phyloP scores from a whole-genome alignment of 92 coral and sea anemone genomes.

The Zoanthus solanderi region DNA sequence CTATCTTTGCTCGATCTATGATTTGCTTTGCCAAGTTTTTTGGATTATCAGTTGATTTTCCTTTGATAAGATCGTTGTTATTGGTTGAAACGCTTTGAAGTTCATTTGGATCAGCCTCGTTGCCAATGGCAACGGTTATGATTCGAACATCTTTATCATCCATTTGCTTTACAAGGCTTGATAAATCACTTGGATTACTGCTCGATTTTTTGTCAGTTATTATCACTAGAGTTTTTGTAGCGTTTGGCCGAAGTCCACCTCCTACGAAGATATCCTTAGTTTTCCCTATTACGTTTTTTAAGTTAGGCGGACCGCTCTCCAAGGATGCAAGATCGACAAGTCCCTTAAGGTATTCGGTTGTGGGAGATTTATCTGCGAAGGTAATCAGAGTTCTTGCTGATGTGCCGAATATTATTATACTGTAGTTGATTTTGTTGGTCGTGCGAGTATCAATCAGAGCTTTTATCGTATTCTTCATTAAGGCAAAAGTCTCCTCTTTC shows the following conservation, averaged over 20 bases:
- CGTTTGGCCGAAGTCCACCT: constrained; percentile 76
- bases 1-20: constrained; percentile 56
- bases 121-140: constrained; percentile 75
- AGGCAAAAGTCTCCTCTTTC: constrained; percentile 65
- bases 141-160: constrained; percentile 57
- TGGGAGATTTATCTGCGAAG: constrained; percentile 44
- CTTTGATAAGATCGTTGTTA: constrained; percentile 52
- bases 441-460: constrained; percentile 73
- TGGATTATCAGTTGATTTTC: constrained; percentile 48
- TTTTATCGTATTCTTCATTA: constrained; percentile 78
- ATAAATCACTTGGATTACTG: constrained; percentile 39
- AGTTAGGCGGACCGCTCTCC: constrained; percentile 39
- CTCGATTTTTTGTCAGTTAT: constrained; percentile 54
- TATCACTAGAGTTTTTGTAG: constrained; percentile 65
- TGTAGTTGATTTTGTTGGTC: constrained; percentile 64
- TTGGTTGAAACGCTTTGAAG: constrained; percentile 46
- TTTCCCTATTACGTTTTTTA: constrained; percentile 68
- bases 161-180: constrained; percentile 63
- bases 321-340: constrained; percentile 31
- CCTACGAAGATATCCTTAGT: constrained; percentile 66
- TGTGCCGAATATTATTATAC: constrained; percentile 75
- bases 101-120: constrained; percentile 57
- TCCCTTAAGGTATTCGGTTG: constrained; percentile 28
- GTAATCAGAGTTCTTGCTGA: constrained; percentile 30
- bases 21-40: constrained; percentile 63